Evolutionary conservation across 2,113 vertebrate genomes (phyloP).

Genomic region (Tapirus terrestris): DNA sequence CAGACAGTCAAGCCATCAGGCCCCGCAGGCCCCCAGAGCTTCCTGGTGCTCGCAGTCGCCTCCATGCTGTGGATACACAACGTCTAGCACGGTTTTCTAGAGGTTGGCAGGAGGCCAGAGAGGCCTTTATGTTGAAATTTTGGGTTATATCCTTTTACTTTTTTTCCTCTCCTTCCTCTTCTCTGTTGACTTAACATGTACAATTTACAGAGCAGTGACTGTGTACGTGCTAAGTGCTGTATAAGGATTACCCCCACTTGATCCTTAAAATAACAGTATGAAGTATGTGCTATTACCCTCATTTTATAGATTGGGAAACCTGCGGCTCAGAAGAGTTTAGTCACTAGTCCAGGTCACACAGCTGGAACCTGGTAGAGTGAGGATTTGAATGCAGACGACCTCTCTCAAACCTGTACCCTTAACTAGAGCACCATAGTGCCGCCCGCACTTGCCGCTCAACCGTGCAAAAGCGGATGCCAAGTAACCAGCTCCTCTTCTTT

Average conservation of each 20-base stretch:
- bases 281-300: background rate
- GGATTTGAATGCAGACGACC: background rate
- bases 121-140: constrained; percentile 1
- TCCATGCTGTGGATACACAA: rapidly evolving
- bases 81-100: background rate
- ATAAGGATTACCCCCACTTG: background rate
- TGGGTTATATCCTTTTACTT: background rate
- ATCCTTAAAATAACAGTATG: background rate
- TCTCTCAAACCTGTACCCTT: too few species aligned
- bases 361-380: background rate
- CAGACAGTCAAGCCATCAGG: rapidly evolving
- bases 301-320: background rate
- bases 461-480: rapidly evolving
- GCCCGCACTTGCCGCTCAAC: background rate
- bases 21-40: background rate
- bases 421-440: rapidly evolving
- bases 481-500: background rate
- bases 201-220: too few species aligned
- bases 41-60: background rate
- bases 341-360: background rate
- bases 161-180: background rate
- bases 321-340: background rate
- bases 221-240: background rate
- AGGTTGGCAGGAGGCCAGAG: background rate
- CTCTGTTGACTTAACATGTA: background rate